These are phyloP conservation scores for Microctenopoma stevenorrisi DNA, from an alignment of 2,797 vertebrate species.

Conservation along the genomic window DNA sequence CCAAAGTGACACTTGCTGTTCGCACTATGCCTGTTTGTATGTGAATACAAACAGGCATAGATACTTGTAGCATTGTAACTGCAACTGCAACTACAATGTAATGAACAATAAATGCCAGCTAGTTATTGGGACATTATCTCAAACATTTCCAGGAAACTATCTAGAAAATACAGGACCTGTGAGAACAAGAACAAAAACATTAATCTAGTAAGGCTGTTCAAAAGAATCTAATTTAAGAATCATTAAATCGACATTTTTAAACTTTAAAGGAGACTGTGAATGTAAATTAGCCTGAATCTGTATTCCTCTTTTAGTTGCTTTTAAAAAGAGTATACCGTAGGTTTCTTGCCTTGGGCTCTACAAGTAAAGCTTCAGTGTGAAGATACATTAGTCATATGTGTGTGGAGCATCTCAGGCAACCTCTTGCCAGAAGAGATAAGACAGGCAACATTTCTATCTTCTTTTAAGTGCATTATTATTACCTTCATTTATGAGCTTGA, in stretches of 20 bases:
- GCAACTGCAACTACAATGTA: too few species aligned
- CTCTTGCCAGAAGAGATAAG: slow-evolving; percentile 33
- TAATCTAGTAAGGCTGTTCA: neutral
- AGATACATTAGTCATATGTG: slow-evolving; percentile 23
- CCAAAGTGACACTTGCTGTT: too few species aligned
- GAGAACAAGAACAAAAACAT: too few species aligned
- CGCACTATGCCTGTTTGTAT: too few species aligned
- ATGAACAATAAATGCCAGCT: too few species aligned
- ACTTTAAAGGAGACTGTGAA: slow-evolving; percentile 9
- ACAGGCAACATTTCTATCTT: slow-evolving; percentile 15
- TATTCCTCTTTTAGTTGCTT: slow-evolving; percentile 12
- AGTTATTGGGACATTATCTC: too few species aligned
- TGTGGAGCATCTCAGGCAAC: slow-evolving; percentile 12
- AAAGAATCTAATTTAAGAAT: slow-evolving; percentile 6
- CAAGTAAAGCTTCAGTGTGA: slow-evolving; percentile 21
- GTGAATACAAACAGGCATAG: too few species aligned
- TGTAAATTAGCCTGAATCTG: slow-evolving; percentile 25
- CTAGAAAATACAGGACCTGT: too few species aligned
- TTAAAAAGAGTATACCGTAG: slow-evolving; percentile 12
- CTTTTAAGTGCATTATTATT: slow-evolving; percentile 24
- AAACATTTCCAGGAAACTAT: too few species aligned
- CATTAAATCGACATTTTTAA: slow-evolving; percentile 19
- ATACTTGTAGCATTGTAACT: too few species aligned
- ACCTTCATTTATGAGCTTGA: slow-evolving; percentile 9
- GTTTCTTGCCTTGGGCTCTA: slow-evolving; percentile 26